Evolutionary conservation across 2,888 invertebrate genomes (phyloP), one percentile per base, ranked within the genome.

Genomic region (Entomobrya multifasciata): DNA sequence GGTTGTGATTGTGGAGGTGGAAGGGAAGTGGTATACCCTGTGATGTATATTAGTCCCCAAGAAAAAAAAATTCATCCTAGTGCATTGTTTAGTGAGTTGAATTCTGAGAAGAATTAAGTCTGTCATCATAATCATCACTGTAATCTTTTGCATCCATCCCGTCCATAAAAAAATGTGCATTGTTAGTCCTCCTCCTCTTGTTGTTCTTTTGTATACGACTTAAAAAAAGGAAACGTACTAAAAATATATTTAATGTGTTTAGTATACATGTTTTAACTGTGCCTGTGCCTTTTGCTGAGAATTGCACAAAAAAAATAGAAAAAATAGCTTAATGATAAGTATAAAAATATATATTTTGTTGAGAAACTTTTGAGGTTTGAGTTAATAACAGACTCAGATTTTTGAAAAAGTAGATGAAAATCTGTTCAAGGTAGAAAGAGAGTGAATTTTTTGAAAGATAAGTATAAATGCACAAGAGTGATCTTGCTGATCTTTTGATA

Each of bases 81-180:
- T 74, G 30, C 74, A 74, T 74, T 74, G 74, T 74, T 74, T 49
- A 22, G 11, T 74, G 52, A 52, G 17, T 52, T 30, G 52, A 36
- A 74, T 74, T 74, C 74, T 74, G 49, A 74, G 74, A 74, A 74
- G 74, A 74, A 74, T 74, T n/a, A n/a, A 72, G 49, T 49, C 72
- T 72, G 72, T 72, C 72, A 72, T 72, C 67, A 55, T 55, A 8
- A 67, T 44, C 47, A 41, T 41, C 41, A n/a, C n/a, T n/a, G 17
- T 49, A 47, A 72, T 72, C 49, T 49, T 25, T 25, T 5, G 44
- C 44, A 36, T 20, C 1, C 72, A 72, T 72, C 72, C 72, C 72
- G 72, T 72, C 72, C 72, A 72, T 72, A 27, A 25, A 47, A n/a
- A n/a, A 72, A 25, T 41, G 41, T 67, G 67, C 41, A 67, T 41